Evolutionary conservation across 2,797 vertebrate genomes (phyloP).

Genomic region (Gymnodraco acuticeps): DNA sequence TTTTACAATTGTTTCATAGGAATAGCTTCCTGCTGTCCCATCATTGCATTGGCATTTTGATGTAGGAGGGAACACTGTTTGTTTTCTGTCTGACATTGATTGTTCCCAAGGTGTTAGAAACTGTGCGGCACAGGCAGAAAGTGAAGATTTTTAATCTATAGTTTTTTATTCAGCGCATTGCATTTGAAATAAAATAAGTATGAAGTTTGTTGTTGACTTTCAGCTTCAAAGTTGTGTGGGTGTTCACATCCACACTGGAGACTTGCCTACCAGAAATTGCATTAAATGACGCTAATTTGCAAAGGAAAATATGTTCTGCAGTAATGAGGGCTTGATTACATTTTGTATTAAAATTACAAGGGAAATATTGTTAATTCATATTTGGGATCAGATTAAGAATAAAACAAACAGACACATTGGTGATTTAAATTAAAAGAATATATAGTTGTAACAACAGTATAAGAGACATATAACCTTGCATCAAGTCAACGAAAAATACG

Average conservation of each 20-base stretch:
- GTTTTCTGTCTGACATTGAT: slow-evolving; percentile 26
- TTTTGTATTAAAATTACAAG: neutral
- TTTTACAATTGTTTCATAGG: slow-evolving; percentile 31
- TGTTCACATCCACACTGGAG: neutral
- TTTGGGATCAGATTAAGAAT: too few species aligned
- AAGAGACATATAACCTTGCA: too few species aligned
- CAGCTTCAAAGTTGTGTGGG: neutral
- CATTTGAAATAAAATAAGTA: slow-evolving; percentile 20
- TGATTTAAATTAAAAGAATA: too few species aligned
- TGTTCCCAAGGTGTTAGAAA: slow-evolving; percentile 4
- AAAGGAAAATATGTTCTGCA: neutral
- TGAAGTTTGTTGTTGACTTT: neutral
- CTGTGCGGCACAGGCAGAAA: neutral
- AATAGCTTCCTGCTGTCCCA: slow-evolving; percentile 19
- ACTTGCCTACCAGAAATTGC: neutral
- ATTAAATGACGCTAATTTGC: neutral
- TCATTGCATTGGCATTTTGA: slow-evolving; percentile 18
- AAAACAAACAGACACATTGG: too few species aligned
- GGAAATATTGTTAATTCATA: neutral
- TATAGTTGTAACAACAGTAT: too few species aligned
- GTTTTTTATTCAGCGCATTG: neutral
- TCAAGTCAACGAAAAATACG: too few species aligned
- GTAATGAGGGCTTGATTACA: neutral
- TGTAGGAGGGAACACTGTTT: slow-evolving; percentile 10
- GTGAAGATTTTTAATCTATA: neutral